Conservation (phyloP, 2,797 vertebrate species). For the Florisuga fusca region DNA sequence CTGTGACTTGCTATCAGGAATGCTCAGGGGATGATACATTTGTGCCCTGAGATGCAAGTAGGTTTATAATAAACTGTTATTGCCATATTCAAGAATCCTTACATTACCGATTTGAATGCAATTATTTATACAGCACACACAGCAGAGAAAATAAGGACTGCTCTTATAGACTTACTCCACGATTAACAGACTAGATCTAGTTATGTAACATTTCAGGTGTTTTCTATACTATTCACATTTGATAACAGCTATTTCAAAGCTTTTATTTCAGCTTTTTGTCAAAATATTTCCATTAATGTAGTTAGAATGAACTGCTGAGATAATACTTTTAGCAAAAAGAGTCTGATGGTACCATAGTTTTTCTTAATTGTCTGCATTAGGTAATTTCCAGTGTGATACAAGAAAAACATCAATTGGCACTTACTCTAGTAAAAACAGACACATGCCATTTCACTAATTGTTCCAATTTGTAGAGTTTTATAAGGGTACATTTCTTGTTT, state of each 20-base stretch:
- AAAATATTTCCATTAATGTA: slow-evolving; percentile 20
- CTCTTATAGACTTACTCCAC: neutral
- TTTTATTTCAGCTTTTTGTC: neutral
- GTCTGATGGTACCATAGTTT: neutral
- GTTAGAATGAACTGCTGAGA: neutral
- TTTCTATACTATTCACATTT: neutral
- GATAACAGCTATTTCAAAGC: neutral
- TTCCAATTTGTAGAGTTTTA: slow-evolving; percentile 14
- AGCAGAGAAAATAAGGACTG: neutral
- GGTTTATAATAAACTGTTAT: neutral
- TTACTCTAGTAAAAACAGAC: neutral
- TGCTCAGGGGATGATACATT: neutral
- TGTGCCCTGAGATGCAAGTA: neutral
- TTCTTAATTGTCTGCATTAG: neutral
- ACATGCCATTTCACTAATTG: slow-evolving; percentile 1
- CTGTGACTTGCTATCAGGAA: neutral
- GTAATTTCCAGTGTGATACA: neutral
- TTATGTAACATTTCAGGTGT: neutral
- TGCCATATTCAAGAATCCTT: neutral
- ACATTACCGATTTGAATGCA: neutral
- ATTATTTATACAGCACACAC: neutral
- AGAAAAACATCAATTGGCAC: neutral
- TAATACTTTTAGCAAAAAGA: neutral
- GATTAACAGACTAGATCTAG: neutral
- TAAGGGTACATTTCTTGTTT: neutral